Base-by-base conservation (phyloP, 2,113 vertebrate genomes). In the Cryptomyrus ogoouensis region DNA sequence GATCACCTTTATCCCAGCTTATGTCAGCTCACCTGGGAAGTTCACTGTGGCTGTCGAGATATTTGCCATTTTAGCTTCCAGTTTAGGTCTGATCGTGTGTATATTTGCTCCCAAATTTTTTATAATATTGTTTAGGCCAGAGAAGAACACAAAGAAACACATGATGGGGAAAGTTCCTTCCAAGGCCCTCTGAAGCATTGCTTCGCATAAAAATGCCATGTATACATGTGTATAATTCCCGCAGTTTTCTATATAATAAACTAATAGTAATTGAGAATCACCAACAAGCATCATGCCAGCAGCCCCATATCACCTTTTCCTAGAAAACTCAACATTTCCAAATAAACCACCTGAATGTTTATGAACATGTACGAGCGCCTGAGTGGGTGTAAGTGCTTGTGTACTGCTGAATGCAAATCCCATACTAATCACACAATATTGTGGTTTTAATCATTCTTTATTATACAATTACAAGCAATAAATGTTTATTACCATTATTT, bases 21-120 rank as follows among this genome's bases (percentile, higher is more conserved):
- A 95, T 93, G 91, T 95, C 91, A 95, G 94, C 85, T 95, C 95
- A 53, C 95, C 95, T 88, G 94, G 95, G 5, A 95, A 95, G 87
- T 95, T 94, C 4, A 94, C 93, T 10, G 95, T 95, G 27, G 95
- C 93, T 88, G 94, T 95, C 5, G 94, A 95, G 49, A 95, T 94
- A 90, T 95, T 95, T 93, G 93, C 94, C 1, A 94, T 94, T 31
- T 56, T 94, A 56, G 89, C 94, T 35, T 94, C 94, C 0, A 94
- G 92, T 83, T 94, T 93, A 93, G 93, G 91, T 19, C n/a, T 94
- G 15, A 91, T 94, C 1, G 0, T 92, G 5, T 94, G 91, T 39
- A 92, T 94, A 77, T 94, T 93, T 93, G 89, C 88, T 2, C 93
- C 93, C 5, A 94, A 93, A 62, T 94, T 92, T 90, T 94, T 91